Base-by-base conservation (phyloP, 1,140 invertebrate genomes). In the Magallana angulata region DNA sequence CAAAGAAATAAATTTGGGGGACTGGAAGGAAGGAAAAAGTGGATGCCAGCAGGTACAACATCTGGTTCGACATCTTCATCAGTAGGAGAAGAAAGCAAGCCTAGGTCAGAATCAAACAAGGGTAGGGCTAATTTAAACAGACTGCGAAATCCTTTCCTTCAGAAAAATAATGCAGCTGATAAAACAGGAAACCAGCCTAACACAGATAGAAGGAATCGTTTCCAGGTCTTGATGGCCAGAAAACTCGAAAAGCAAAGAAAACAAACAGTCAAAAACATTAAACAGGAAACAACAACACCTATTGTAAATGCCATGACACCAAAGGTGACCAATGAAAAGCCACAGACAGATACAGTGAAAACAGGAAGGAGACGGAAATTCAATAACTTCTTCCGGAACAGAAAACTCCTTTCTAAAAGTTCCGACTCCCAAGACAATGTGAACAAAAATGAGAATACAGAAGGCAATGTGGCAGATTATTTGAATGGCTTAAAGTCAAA, bases 1-100 rank as follows among this genome's bases (percentile, higher is more conserved):
- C 18, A 76, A 76, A 8, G 68, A 76, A 76, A 76, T 12, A 76
- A 76, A 76, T 76, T 76, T 30, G 68, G 68, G 14, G 68, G 68
- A 76, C 24, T 76, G 36, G 68, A 76, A 12, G 68, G 24, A 36
- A 24, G 68, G 14, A 36, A 76, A 30, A 76, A 76, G 68, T 76
- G 68, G 68, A 76, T 18, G 36, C 36, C 36, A 48, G 36, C 36
- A 76, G 36, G 24, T 2, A 30, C 68, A 76, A 36, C 24, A 30
- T 11, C 1, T 1, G 24, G 1, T 30, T 30, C 68, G 11, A 71
- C 6, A 24, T 24, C 18, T 24, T 12, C 12, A 30, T 76, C 68
- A 76, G 24, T 7, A 30, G 36, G 36, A 11, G 24, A 24, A 76
- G 36, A 30, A 5, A 30, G 24, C 8, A 76, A 76, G 14, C 8